A percentile compares a stretch with the other conserved stretches of the same genome.
Evolutionary conservation across 2,888 invertebrate species (phyloP).

Genomic region (Drosophila imparisetae): DNA sequence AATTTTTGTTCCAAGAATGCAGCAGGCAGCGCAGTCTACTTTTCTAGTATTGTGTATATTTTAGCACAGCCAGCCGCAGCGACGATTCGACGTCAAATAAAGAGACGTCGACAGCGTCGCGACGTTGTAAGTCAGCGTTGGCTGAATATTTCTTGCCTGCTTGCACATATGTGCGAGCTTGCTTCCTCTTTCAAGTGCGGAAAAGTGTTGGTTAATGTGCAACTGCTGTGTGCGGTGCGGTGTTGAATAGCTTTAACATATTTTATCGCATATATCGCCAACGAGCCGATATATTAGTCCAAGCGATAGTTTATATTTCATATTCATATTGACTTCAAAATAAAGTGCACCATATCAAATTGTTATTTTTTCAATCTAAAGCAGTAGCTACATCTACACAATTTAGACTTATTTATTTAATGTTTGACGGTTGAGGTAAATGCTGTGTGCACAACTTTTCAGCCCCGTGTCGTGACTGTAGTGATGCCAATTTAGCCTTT

Average conservation of each 20-base stretch:
- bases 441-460: background rate
- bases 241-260: conserved; percentile 19
- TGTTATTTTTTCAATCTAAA: background rate
- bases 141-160: conserved; percentile 54
- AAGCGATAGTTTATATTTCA: conserved; percentile 10
- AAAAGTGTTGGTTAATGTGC: conserved; percentile 41
- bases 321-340: background rate
- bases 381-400: background rate
- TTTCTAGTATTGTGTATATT: conserved; percentile 62
- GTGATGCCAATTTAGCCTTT: background rate
- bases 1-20: conserved; percentile 71
- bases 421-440: background rate
- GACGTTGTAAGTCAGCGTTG: conserved; percentile 56
- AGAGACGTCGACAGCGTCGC: conserved; percentile 70
- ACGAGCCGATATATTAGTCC: background rate
- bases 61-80: conserved; percentile 65
- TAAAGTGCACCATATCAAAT: background rate
- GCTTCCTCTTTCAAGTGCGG: conserved; percentile 50
- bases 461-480: background rate
- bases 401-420: background rate
- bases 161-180: conserved; percentile 37
- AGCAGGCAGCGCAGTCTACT: conserved; percentile 63
- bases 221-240: background rate
- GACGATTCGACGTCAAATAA: conserved; percentile 64
- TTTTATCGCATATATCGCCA: conserved; percentile 8